These are phyloP conservation scores for Ormyrus pomaceus DNA, from an alignment of 2,888 invertebrate genomes.

Conservation along the genomic window DNA sequence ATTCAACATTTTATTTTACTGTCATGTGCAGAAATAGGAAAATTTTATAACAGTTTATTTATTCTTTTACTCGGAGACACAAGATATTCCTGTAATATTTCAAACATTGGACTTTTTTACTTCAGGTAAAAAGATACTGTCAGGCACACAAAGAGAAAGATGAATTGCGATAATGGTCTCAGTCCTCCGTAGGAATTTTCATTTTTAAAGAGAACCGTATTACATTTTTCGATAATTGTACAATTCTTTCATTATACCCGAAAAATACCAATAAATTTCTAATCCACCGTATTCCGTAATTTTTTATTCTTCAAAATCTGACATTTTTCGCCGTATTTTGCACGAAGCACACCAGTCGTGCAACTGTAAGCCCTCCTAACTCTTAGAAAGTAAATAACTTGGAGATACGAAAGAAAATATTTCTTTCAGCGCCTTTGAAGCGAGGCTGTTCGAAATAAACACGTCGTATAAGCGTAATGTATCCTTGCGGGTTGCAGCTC, in stretches of 20 bases:
- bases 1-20: too few species aligned
- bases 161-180: neutral
- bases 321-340: neutral
- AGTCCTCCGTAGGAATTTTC: neutral
- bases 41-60: too few species aligned
- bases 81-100: neutral
- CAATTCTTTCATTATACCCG: too few species aligned
- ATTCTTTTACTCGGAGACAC: too few species aligned
- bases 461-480: constrained; percentile 1
- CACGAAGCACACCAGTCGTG: neutral
- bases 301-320: too few species aligned
- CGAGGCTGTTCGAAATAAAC: constrained; percentile 3
- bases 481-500: neutral
- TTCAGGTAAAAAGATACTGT: neutral
- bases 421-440: constrained; percentile 13
- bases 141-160: neutral
- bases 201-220: too few species aligned
- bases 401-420: constrained; percentile 32
- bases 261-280: too few species aligned
- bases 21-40: too few species aligned
- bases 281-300: too few species aligned
- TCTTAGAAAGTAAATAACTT: constrained; percentile 17
- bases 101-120: neutral
- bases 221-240: too few species aligned
- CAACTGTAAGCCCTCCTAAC: neutral